These are phyloP conservation scores for Baronia brevicornis DNA, from an alignment of 2,888 invertebrate genomes.

Conservation along the genomic window DNA sequence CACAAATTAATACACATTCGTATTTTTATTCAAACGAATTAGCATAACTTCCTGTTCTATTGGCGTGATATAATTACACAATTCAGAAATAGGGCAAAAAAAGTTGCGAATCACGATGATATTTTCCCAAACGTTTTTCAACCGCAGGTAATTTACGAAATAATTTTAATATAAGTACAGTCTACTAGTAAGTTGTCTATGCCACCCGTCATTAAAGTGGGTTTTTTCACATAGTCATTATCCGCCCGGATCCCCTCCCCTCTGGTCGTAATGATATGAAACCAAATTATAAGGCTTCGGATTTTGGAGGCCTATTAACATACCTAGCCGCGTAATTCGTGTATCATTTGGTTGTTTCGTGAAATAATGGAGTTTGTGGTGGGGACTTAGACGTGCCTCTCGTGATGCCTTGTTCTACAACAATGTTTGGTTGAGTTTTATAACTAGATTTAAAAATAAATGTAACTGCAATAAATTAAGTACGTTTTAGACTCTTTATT, in stretches of 20 bases:
- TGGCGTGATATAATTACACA: no score
- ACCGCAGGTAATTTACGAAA: not conserved
- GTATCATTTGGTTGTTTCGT: constrained; percentile 50
- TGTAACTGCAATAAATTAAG: not conserved
- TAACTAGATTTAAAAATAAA: not conserved
- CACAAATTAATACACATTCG: no score
- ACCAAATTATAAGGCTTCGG: constrained; percentile 61
- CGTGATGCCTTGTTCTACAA: constrained; percentile 15
- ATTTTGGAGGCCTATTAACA: constrained; percentile 58
- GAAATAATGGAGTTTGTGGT: constrained; percentile 28
- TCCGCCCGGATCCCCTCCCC: constrained; percentile 42
- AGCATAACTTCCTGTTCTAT: no score
- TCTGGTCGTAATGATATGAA: constrained; percentile 62
- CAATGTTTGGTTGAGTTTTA: no score
- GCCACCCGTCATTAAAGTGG: constrained; percentile 24
- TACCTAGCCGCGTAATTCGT: constrained; percentile 48
- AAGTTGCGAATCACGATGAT: no score
- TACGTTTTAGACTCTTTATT: no score
- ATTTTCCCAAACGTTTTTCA: not conserved
- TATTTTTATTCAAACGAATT: no score
- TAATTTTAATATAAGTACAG: constrained; percentile 8
- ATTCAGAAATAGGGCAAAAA: no score
- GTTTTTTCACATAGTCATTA: constrained; percentile 42
- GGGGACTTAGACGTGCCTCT: constrained; percentile 19
- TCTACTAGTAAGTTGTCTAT: constrained; percentile 25